Base-by-base conservation (phyloP, 2,888 invertebrate species). In the Crocallis elinguaria region DNA sequence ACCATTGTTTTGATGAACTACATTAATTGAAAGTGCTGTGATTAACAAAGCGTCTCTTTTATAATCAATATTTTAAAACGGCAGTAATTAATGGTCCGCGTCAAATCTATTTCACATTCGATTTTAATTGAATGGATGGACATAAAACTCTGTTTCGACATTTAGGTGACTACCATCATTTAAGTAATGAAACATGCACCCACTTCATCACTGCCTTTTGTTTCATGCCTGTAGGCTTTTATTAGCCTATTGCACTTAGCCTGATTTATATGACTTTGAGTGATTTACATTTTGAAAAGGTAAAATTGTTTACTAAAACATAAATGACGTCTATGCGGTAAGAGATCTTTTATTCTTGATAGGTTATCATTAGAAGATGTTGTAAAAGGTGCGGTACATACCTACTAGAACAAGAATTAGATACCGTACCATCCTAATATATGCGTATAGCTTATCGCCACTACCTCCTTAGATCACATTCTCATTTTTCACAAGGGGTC, bases 1-100 rank as follows among this genome's bases (percentile, higher is more conserved):
- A 35, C 74, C 70, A 85, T 84, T 85, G 82, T 84, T 83, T 85
- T 82, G 79, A 71, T 59, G 72, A 81, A 76, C 81, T 79, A 82
- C 77, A 82, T 82, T 76, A 75, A 79, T 81, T 72, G 79, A 82
- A 82, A 79, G 75, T 73, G 74, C 75, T 74, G 71, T 72, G 78
- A 77, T 73, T 74, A 79, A 81, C 76, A 77, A 79, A 77, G 79
- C 70, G 69, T 73, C 67, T 71, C 61, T 51, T 60, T 67, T 67
- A 71, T 63, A 62, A 72, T 75, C 64, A 72, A 69, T 72, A 69
- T 67, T 65, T 62, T 62, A 50, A 69, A 74, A 62, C 62, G 68
- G 65, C 67, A 60, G 62, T 71, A 63, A 64, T 73, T 73, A 73
- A 69, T 71, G 69, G 66, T 65, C 57, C 60, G 38, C 51, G 56